Conservation (phyloP, 2,888 invertebrate genomes). For the Dicranocentrus wangi region DNA sequence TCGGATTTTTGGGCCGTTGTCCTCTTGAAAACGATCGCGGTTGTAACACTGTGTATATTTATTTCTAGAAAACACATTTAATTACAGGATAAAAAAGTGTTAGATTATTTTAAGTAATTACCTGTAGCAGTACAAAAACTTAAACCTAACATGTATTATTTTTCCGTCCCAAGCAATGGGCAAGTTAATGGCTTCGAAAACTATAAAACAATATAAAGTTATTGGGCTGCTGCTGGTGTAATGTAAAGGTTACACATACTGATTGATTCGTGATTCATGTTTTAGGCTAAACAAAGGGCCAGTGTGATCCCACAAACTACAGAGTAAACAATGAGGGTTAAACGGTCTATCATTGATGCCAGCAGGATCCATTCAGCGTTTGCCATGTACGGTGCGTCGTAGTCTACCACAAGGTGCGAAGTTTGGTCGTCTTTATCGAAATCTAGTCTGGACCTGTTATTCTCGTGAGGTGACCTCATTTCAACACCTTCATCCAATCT, state of each 20-base stretch:
- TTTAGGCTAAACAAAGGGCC: constrained; percentile 67
- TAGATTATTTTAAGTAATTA: constrained; percentile 1
- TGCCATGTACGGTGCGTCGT: constrained; percentile 65
- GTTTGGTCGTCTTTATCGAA: constrained; percentile 69
- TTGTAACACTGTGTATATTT: not conserved
- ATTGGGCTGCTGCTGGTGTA: no score
- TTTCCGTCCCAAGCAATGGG: constrained; percentile 15
- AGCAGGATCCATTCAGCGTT: constrained; percentile 72
- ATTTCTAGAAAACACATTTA: not conserved
- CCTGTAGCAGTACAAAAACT: not conserved
- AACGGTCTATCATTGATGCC: constrained; percentile 71
- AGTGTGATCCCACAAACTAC: constrained; percentile 77
- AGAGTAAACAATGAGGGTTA: constrained; percentile 73
- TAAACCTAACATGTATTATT: not conserved
- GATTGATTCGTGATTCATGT: no score
- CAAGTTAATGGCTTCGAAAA: not conserved
- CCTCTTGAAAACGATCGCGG: constrained; percentile 27
- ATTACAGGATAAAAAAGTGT: constrained; percentile 5
- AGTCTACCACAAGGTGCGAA: constrained; percentile 57
- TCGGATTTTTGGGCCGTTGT: constrained; percentile 67
- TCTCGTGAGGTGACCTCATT: constrained; percentile 67
- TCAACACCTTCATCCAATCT: constrained; percentile 72
- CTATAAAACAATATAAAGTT: no score
- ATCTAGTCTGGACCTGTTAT: constrained; percentile 46
- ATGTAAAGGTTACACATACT: no score